phyloP scores from a whole-genome alignment of 1,140 invertebrate species.

The Bombus pyrosoma region DNA sequence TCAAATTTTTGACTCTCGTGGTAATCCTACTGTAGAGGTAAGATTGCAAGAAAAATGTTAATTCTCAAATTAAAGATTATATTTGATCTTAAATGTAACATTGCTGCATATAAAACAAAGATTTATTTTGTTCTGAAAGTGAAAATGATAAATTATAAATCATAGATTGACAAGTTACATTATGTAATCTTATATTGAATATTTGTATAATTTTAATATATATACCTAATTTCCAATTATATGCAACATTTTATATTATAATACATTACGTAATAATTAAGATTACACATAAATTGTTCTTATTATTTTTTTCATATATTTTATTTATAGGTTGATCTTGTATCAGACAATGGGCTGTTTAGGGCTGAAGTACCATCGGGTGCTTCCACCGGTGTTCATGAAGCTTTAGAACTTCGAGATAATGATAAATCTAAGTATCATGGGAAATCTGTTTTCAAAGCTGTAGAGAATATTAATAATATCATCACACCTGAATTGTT shows the following conservation, averaged over 20 bases:
- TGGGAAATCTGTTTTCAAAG: conserved; percentile 97
- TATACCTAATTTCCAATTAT: neutral
- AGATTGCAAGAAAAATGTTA: conserved; percentile 42
- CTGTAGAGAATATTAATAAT: conserved; percentile 96
- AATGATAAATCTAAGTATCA: conserved; percentile 94
- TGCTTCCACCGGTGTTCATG: conserved; percentile 98
- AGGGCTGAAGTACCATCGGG: conserved; percentile 98
- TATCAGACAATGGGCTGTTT: conserved; percentile 93
- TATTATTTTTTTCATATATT: conserved; percentile 64
- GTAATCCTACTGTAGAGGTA: conserved; percentile 99
- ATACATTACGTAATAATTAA: neutral
- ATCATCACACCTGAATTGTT: conserved; percentile 93
- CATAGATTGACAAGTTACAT: neutral
- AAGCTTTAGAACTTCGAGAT: conserved; percentile 98
- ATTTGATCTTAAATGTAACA: neutral
- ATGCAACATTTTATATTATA: neutral
- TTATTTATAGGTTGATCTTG: conserved; percentile 80
- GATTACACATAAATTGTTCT: neutral
- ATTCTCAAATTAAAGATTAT: neutral
- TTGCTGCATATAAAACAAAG: no score
- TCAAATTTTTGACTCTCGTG: conserved; percentile 99
- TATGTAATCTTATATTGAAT: neutral
- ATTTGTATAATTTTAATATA: neutral
- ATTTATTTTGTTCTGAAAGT: neutral
- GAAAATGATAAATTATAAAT: neutral